Evolutionary conservation across 2,888 invertebrate species (phyloP), one percentile per base, ranked within the genome.

Genomic region (Drosophila atripex): DNA sequence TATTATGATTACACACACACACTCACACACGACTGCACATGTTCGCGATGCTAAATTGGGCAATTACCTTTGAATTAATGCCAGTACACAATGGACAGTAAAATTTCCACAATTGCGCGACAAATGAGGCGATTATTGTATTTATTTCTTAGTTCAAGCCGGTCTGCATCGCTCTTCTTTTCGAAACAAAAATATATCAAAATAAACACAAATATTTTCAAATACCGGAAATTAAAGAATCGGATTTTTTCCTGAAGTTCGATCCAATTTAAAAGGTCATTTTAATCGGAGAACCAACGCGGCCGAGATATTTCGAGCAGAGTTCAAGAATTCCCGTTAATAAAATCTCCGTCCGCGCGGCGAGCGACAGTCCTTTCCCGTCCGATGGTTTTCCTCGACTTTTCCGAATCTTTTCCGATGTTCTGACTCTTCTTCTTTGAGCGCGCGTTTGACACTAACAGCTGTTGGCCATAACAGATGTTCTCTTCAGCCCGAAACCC

Each of bases 11-110:
- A 1, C 65, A 51, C 32, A 43, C 64, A 63, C 21, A 39, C 14
- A 35, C 43, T 38, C 43, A 63, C 64, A 45, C 25, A 51, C 25
- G 16, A 18, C 45, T 56, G 60, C 60, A 60, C 60, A 60, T 60
- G 46, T 38, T 61, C 60, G 14, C 39, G 41, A 14, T 14, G 21
- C 5, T 47, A 39, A 60, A 47, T 47, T 38, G 65, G 52, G 28
- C 35, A 45, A 35, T 23, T 64, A 51, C 43, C 43, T 23, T 51
- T 38, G 16, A 64, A 45, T 52, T 38, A 52, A 30, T 32, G 14
- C 28, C 9, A 14, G 50, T 64, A 21, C 51, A 51, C 60, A 59
- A 39, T 39, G 38, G 45, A 21, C 21, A 18, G 11, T 12, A 28
- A 30, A 18, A 11, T 12, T 45, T 47, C 39, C 60, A 61, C 46